A percentile compares a stretch with the other conserved stretches of the same genome.
Evolutionary conservation across 2,113 vertebrate species (phyloP).

Genomic region (Heteronetta atricapilla): DNA sequence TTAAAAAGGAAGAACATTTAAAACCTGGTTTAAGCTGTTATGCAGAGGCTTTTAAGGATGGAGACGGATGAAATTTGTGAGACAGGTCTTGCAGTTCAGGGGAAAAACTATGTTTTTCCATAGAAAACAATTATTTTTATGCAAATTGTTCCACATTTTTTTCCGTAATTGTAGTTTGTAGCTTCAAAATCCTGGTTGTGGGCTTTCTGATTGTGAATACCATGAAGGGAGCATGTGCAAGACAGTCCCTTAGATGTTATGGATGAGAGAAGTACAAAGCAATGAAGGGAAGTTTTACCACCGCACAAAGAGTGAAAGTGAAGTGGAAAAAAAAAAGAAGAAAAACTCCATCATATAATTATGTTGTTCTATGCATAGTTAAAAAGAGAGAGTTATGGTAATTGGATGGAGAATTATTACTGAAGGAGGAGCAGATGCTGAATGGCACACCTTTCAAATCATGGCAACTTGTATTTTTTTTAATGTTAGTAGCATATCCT

Average conservation of each 20-base stretch:
- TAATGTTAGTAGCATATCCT: background rate
- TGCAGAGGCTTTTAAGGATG: background rate
- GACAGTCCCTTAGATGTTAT: background rate
- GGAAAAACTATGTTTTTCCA: background rate
- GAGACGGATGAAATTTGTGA: background rate
- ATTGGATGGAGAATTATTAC: background rate
- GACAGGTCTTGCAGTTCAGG: background rate
- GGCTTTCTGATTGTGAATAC: background rate
- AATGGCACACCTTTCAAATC: background rate
- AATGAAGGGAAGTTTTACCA: background rate
- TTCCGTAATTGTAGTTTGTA: background rate
- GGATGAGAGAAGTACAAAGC: background rate
- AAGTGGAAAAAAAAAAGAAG: background rate
- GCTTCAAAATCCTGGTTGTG: background rate
- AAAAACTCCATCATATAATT: background rate
- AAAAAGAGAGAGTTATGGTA: constrained; percentile 41
- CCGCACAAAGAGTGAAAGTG: background rate
- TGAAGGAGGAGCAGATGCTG: background rate
- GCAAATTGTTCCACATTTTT: background rate
- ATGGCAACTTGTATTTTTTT: background rate
- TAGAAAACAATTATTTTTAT: background rate
- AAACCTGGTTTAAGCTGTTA: background rate
- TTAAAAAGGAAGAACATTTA: background rate
- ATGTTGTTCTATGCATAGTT: constrained; percentile 14
- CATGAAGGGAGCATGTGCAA: background rate